A percentile compares a stretch with the other conserved stretches of the same genome.
Conservation (phyloP, 2,113 vertebrate genomes). For the Fregata magnificens region DNA sequence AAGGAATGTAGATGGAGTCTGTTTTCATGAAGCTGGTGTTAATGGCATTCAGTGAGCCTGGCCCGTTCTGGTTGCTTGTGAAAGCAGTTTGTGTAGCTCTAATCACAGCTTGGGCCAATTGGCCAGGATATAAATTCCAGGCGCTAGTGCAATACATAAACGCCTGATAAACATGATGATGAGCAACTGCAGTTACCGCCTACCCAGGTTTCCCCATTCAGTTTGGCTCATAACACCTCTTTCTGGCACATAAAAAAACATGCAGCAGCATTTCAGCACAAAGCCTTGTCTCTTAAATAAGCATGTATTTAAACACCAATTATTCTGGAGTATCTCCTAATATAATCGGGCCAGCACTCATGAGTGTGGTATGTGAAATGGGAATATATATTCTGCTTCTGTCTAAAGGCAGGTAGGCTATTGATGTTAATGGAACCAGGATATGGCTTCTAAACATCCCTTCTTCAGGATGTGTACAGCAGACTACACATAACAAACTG, state of each 20-base stretch:
- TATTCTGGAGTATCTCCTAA: background rate
- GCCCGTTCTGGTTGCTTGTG: background rate
- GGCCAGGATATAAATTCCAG: background rate
- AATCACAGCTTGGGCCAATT: background rate
- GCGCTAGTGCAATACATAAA: background rate
- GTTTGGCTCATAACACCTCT: background rate
- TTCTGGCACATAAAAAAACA: background rate
- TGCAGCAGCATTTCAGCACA: background rate
- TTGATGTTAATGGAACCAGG: background rate
- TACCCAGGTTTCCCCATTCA: background rate
- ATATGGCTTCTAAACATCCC: background rate
- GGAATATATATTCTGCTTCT: background rate
- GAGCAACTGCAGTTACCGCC: background rate
- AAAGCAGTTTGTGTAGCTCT: background rate
- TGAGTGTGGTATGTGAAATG: background rate
- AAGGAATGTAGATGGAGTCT: background rate
- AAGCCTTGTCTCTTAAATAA: background rate
- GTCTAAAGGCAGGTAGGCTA: background rate
- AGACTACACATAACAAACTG: background rate
- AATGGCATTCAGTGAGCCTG: background rate
- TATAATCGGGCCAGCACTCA: background rate
- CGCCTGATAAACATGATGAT: rapidly evolving
- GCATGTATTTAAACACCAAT: background rate
- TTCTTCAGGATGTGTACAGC: background rate
- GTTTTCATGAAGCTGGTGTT: background rate